Evolutionary conservation across 2,888 invertebrate genomes (phyloP), one percentile per base, ranked within the genome.

Genomic region (Sphaerophoria taeniata): DNA sequence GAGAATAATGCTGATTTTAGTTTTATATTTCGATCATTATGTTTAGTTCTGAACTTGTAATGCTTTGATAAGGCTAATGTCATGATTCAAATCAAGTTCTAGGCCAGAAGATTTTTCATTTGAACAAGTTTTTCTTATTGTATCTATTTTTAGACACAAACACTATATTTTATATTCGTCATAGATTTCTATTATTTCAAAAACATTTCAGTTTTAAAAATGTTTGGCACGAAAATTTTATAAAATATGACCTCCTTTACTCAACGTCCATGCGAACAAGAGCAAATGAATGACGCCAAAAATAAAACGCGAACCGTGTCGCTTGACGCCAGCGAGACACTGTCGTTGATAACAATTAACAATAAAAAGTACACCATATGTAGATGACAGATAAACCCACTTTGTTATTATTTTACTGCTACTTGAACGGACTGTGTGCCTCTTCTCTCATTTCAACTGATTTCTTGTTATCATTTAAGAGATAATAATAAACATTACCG

Each of bases 21-120:
- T 14, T 63, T 63, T 49, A 65, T 16, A 49, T 49, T 36, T 45
- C 45, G 31, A 36, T 65, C 2, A 34, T 34, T 65, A 36, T 51
- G 34, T 16, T 53, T 31, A 31, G 67, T 67, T 24, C 49, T 45
- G 61, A 16, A 34, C 7, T 39, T 33, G 47, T 55, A 36, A 36
- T 55, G 51, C 43, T 60, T 60, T 53, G 39, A 51, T 60, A 65
- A 51, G 34, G 11, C 39, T 6, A 74, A 71, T 75, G 74, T 79
- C 79, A 72, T 43, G 65, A 58, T 79, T 47, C 74, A 83, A 60
- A 71, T 67, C 75, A 84, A 75, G 79, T 24, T 24, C 24, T 24
- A 24, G 79, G 49, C 33, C 6, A 53, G 47, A 65, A 53, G 70
- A 53, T 55, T 67, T 71, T 65, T 11, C 5, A 56, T 65, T 60